Evolutionary conservation across 1,140 invertebrate genomes (phyloP).

Genomic region (Trachelipus rathkii): DNA sequence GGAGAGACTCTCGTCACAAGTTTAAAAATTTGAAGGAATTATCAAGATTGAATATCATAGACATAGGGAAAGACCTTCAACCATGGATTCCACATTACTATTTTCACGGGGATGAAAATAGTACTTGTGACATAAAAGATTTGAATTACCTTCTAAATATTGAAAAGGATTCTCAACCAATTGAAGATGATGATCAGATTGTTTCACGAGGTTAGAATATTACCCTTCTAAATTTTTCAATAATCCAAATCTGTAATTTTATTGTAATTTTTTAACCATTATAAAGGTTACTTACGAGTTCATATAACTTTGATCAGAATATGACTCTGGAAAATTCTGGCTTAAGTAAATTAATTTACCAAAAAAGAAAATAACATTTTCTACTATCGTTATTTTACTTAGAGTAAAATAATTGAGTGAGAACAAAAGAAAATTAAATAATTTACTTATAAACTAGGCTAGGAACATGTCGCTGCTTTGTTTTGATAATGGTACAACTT

Average conservation of each 20-base stretch:
- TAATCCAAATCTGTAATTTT: background rate
- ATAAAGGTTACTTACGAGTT: background rate
- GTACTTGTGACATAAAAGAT: background rate
- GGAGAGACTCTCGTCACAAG: conserved; percentile 35
- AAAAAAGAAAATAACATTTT: background rate
- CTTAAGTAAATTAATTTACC: background rate
- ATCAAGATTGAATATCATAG: conserved; percentile 31
- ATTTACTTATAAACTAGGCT: too few relatives aligned
- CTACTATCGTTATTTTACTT: too few relatives aligned
- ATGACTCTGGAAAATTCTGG: background rate
- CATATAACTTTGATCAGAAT: background rate
- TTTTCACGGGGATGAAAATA: background rate
- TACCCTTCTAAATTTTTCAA: background rate
- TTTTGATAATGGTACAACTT: too few relatives aligned
- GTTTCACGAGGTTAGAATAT: background rate
- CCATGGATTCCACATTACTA: background rate
- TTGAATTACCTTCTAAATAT: background rate
- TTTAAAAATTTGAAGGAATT: conserved; percentile 38
- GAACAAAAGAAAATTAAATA: too few relatives aligned
- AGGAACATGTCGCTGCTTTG: too few relatives aligned
- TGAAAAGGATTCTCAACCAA: background rate
- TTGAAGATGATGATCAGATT: background rate
- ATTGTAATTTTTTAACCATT: background rate
- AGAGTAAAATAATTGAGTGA: too few relatives aligned
- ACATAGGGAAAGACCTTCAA: background rate